These are phyloP conservation scores for Lepidurus apus DNA, from an alignment of 1,140 invertebrate species.

Conservation along the genomic window DNA sequence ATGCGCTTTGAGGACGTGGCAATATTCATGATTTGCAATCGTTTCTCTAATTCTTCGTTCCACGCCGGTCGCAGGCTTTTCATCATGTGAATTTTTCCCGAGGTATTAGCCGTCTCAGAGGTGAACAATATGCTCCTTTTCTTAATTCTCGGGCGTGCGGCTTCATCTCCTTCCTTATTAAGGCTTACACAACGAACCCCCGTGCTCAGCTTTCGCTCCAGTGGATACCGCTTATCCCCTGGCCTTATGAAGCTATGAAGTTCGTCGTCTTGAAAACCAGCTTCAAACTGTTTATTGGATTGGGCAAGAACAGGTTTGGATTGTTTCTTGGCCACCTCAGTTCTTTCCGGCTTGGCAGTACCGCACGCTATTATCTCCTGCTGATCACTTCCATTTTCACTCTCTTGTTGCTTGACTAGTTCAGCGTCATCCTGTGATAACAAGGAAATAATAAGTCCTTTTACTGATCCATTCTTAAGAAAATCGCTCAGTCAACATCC, in stretches of 20 bases:
- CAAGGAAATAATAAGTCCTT: background rate
- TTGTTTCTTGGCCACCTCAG: background rate
- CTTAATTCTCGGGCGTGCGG: background rate
- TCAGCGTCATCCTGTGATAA: background rate
- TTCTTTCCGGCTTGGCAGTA: background rate
- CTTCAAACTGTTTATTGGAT: background rate
- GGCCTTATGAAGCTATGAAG: background rate
- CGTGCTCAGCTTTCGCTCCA: background rate
- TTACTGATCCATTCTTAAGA: background rate
- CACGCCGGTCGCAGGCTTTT: too few species aligned
- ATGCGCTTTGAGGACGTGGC: background rate
- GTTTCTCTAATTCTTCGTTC: background rate
- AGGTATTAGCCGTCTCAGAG: too few species aligned
- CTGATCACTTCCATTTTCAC: background rate
- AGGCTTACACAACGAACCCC: background rate
- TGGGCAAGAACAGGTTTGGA: background rate
- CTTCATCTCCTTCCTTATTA: background rate
- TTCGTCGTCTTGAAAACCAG: background rate
- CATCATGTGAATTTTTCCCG: too few species aligned
- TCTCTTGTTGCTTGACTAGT: background rate
- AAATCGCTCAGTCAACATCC: too few species aligned
- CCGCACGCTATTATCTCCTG: background rate
- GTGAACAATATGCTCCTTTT: too few species aligned
- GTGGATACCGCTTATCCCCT: background rate
- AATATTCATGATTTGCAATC: background rate